phyloP scores from a whole-genome alignment of 2,113 vertebrate species.

The Mionectes macconnelli region DNA sequence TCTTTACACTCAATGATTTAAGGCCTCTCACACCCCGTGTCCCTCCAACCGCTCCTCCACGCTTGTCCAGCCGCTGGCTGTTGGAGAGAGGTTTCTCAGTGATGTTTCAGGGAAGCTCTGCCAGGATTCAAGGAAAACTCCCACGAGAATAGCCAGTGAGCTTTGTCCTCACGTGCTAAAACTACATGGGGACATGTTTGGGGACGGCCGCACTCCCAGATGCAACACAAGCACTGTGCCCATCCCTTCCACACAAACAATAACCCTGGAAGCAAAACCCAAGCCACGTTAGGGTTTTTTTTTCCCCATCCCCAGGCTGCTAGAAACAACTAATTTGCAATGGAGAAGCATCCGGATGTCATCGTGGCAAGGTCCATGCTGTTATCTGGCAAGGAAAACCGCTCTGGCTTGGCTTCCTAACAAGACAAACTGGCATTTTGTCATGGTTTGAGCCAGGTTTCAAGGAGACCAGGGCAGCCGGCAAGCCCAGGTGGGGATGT shows the following conservation, averaged over 20 bases:
- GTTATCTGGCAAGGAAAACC: neutral
- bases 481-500: neutral
- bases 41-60: accelerated
- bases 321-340: neutral
- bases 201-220: neutral
- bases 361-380: neutral
- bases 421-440: constrained; percentile 35
- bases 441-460: neutral
- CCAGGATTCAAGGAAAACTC: neutral
- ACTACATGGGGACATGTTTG: accelerated
- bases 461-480: neutral
- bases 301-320: neutral
- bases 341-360: neutral
- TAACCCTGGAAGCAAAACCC: neutral
- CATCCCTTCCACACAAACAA: neutral
- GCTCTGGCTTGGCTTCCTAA: neutral
- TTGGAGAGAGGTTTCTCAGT: neutral
- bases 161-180: accelerated
- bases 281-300: neutral
- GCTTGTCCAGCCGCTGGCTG: neutral
- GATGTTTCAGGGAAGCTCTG: neutral
- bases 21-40: neutral
- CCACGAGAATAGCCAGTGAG: accelerated
- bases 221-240: neutral
- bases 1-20: neutral